Conservation (phyloP, 2,113 vertebrate species). For the Glaucidium brasilianum region DNA sequence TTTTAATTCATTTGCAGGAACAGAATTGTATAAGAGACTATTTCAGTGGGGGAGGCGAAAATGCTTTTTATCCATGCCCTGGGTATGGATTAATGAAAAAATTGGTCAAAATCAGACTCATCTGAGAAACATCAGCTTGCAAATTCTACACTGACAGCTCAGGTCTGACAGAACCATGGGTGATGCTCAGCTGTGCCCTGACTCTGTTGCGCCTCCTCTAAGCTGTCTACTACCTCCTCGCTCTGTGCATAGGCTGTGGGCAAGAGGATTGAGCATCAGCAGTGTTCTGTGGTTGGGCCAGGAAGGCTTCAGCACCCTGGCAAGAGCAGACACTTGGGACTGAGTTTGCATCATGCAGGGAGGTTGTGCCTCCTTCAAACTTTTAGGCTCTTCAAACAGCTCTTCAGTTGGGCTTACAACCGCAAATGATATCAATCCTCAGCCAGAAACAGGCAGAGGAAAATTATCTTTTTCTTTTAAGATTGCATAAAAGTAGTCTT, state of each 20-base stretch:
- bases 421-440: accelerated
- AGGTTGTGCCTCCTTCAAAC: background rate
- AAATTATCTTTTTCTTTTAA: background rate
- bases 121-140: background rate
- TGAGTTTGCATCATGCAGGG: background rate
- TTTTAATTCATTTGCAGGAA: background rate
- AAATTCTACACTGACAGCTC: background rate
- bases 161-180: background rate
- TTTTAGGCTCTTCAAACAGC: background rate
- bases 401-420: background rate
- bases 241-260: background rate
- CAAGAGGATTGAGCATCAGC: background rate
- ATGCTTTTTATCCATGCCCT: background rate
- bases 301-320: background rate
- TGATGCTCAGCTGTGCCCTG: background rate
- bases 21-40: background rate
- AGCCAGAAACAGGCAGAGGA: background rate
- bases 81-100: background rate
- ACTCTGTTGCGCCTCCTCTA: background rate
- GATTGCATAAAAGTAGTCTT: background rate
- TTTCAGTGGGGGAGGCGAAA: background rate
- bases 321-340: background rate
- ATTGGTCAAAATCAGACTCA: background rate
- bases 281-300: background rate
- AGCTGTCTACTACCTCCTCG: background rate